phyloP scores from a whole-genome alignment of 2,888 invertebrate genomes.

The Tetramorium bicarinatum region DNA sequence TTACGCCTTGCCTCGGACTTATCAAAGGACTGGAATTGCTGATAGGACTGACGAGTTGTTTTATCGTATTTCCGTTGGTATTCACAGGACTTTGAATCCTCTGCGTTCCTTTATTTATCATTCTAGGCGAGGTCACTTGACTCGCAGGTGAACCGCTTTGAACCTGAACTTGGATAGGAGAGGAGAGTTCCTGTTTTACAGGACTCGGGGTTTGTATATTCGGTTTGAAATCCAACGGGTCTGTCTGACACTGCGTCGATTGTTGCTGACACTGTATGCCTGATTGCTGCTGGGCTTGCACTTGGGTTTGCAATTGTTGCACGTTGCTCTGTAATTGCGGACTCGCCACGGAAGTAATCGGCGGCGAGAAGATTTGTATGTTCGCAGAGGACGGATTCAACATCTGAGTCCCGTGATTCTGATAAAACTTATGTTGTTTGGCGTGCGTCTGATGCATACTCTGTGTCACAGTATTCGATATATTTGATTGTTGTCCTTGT shows the following conservation, averaged over 20 bases:
- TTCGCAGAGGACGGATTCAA: constrained; percentile 83
- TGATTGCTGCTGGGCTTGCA: constrained; percentile 65
- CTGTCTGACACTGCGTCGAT: constrained; percentile 84
- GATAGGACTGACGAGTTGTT: constrained; percentile 79
- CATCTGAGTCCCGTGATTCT: constrained; percentile 80
- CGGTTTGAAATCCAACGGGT: constrained; percentile 82
- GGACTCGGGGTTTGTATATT: constrained; percentile 80
- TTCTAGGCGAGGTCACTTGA: constrained; percentile 80
- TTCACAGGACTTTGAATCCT: constrained; percentile 78
- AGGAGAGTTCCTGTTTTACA: constrained; percentile 82
- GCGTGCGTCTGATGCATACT: constrained; percentile 79
- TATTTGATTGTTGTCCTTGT: constrained; percentile 77
- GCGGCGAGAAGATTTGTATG: constrained; percentile 78
- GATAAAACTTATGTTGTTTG: constrained; percentile 79
- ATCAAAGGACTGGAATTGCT: constrained; percentile 73
- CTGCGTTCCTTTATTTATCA: constrained; percentile 75
- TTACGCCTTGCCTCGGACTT: constrained; percentile 84
- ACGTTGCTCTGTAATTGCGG: constrained; percentile 71
- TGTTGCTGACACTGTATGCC: constrained; percentile 72
- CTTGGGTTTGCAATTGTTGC: constrained; percentile 67
- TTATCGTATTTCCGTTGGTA: constrained; percentile 68
- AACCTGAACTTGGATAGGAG: constrained; percentile 81
- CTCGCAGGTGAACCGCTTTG: constrained; percentile 80
- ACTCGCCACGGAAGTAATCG: constrained; percentile 67
- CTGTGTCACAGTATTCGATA: constrained; percentile 38